Base-by-base conservation (phyloP, 2,888 invertebrate genomes). In the Lysandra bellargus region DNA sequence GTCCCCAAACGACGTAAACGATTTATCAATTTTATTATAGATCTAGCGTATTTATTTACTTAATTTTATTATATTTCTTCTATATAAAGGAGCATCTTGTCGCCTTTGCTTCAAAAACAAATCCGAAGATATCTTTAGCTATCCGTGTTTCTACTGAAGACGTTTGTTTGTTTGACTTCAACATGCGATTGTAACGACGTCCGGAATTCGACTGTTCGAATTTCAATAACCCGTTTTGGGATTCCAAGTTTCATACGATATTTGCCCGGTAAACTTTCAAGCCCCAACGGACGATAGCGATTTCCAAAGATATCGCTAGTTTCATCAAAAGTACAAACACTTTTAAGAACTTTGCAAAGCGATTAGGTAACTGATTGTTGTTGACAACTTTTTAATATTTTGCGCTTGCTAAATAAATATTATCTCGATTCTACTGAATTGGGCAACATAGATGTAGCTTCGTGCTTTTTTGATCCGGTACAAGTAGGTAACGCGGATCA, bases 261-360 rank as follows among this genome's bases (percentile, higher is more conserved):
- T 69, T 33, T 69, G 69, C 12, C 1, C 33, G 69, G 69, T 37
- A 69, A 69, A 69, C 69, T 69, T 69, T 17, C 4, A 69, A 69
- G 69, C 33, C 69, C 33, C 37, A 37, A 57, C 57, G 64, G 9
- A 7, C 9, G 30, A 64, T 64, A 64, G 1, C 4, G 33, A 69
- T 69, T 69, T 69, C 33, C 33, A 69, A 69, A 69, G 69, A 69
- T 69, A 37, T 69, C 37, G 69, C 69, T 69, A 33, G 69, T 69
- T 69, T 69, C 33, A 33, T 23, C 23, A 0, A 23, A 23, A 23
- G 23, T 69, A 17, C 69, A 69, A 61, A 61, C 23, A 69, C 64
- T 69, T 69, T 69, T 69, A 69, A 69, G 14, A 14, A 37, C 33
- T 12, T 30, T 30, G 64, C 30, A 30, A 12, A 64, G 12, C 64